These are phyloP conservation scores for Drosophila ohnishii DNA, from an alignment of 1,140 invertebrate species.

Conservation along the genomic window DNA sequence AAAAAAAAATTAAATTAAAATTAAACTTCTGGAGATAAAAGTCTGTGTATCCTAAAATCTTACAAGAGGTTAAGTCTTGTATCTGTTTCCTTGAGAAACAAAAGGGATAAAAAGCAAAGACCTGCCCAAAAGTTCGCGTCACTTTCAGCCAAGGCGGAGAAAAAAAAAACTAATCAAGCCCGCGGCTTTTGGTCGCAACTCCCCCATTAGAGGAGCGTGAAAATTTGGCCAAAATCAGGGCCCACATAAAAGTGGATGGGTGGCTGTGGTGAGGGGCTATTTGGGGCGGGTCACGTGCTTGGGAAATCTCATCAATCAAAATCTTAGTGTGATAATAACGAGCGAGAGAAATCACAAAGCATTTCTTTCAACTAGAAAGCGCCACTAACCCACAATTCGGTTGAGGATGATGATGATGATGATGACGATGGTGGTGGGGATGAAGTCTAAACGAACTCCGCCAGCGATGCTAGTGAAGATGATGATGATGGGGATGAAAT, in stretches of 20 bases:
- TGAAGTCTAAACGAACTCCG: conserved; percentile 13
- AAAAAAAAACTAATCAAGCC: conserved; percentile 66
- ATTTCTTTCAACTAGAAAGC: conserved; percentile 62
- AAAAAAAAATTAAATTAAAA: not conserved
- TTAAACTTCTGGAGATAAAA: not conserved
- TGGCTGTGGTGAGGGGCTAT: not conserved
- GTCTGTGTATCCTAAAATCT: no score
- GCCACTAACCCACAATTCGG: conserved; percentile 72
- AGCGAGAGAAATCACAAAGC: conserved; percentile 73
- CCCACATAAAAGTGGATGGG: conserved; percentile 34
- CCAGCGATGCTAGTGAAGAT: not conserved
- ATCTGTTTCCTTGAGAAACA: conserved; percentile 1
- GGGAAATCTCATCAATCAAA: conserved; percentile 76
- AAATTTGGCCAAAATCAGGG: conserved; percentile 36
- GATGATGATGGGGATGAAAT: not conserved
- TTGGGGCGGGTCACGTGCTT: conserved; percentile 21
- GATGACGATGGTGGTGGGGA: conserved; percentile 19
- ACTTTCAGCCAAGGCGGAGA: conserved; percentile 11
- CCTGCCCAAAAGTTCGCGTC: conserved; percentile 30
- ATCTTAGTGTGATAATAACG: conserved; percentile 75
- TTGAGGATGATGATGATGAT: conserved; percentile 33
- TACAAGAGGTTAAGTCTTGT: no score
- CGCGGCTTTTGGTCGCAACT: conserved; percentile 48
- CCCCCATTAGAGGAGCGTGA: conserved; percentile 23
- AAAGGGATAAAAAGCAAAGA: not conserved